Evolutionary conservation across 2,113 vertebrate species (phyloP).

Genomic region (Rhinoderma darwinii): DNA sequence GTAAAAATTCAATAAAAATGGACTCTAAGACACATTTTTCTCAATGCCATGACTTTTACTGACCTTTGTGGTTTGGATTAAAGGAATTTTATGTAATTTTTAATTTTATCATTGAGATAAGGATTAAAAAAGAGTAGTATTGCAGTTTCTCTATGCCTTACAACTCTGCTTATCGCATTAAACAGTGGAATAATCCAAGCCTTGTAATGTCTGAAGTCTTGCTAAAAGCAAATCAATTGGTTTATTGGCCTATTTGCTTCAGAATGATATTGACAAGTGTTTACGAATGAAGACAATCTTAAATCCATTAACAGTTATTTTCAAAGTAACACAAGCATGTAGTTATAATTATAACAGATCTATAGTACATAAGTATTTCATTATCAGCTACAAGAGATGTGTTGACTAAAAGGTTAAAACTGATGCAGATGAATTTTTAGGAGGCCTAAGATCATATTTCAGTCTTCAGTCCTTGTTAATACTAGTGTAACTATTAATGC

Average conservation of each 20-base stretch:
- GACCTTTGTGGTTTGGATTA: not conserved
- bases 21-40: too few species aligned
- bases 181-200: not conserved
- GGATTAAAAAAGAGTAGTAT: not conserved
- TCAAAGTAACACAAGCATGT: not conserved
- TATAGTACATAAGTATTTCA: constrained; percentile 16
- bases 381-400: not conserved
- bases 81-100: not conserved
- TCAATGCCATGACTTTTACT: not conserved
- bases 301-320: constrained; percentile 15
- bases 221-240: constrained; percentile 29
- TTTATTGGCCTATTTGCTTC: constrained; percentile 1
- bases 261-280: constrained; percentile 19
- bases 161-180: not conserved
- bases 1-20: not conserved
- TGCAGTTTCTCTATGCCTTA: not conserved
- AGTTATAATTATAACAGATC: not conserved
- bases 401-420: not conserved
- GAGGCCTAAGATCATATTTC: not conserved
- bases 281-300: constrained; percentile 20
- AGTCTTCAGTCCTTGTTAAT: not conserved
- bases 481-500: not conserved
- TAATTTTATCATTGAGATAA: not conserved
- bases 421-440: not conserved
- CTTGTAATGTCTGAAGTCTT: not conserved